Base-by-base conservation (phyloP, 2,113 vertebrate genomes). In the Hippocampus guttulatus region DNA sequence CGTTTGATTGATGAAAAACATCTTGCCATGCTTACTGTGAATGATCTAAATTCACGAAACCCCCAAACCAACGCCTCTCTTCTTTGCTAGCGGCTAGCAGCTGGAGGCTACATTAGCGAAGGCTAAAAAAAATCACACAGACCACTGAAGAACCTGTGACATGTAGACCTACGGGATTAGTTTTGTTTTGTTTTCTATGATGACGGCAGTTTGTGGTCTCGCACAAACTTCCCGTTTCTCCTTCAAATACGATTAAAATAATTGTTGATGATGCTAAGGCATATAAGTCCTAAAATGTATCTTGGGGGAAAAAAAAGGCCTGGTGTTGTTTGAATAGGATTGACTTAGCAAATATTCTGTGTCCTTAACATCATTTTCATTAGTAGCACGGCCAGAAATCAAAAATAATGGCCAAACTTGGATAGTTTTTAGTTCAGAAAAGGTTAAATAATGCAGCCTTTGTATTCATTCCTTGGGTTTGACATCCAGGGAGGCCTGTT, bases 391-490 rank as follows among this genome's bases (percentile, higher is more conserved):
- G 21, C 1, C 20, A 54, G 20, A 54, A 54, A 54, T 54, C 20
- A 54, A 54, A n/a, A 20, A 3, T 54, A 54, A 54, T 54, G 21
- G 52, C n/a, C 52, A 54, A n/a, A 21, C 52, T 54, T 23, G 6
- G 8, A n/a, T n/a, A 54, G 20, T 54, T 54, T n/a, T 54, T 54
- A 9, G 70, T 81, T 78, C 78, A 81, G 69, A 80, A 80, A 78
- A 63, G 57, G 68, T 38, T 88, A 83, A 90, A 90, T 88, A 87
- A 89, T 88, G 70, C 81, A 86, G 58, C 20, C 63, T 78, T 85
- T 81, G 67, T 74, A 68, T 69, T 68, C 76, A 60, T 64, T 75
- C 67, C 66, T 76, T 52, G 49, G 9, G 69, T 64, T 38, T 82
- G 77, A 70, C 60, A 74, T 77, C 60, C 67, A 72, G 49, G 61